Conservation (phyloP, 2,888 invertebrate genomes). For the Synanthedon andrenaeformis region DNA sequence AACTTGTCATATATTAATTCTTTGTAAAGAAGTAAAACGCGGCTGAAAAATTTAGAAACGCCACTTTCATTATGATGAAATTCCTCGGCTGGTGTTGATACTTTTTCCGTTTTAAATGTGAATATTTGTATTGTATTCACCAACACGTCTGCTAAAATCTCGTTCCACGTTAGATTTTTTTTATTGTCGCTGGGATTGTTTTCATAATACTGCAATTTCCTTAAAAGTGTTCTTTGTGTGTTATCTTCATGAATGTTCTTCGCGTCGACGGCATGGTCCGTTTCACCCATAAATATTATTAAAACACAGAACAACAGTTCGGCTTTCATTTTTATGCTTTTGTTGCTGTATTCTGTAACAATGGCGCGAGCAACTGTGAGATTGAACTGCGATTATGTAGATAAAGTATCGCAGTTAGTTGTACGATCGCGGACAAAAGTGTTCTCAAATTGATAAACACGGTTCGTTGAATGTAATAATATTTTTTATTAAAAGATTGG, state of each 20-base stretch:
- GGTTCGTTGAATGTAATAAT: too few relatives aligned
- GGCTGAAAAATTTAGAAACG: conserved; percentile 29
- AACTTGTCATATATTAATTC: conserved; percentile 34
- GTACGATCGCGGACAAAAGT: conserved; percentile 25
- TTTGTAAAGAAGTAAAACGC: conserved; percentile 36
- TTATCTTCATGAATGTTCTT: conserved; percentile 18
- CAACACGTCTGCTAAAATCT: conserved; percentile 46
- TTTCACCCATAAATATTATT: conserved; percentile 32
- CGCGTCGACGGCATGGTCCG: conserved; percentile 22
- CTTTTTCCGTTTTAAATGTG: conserved; percentile 22
- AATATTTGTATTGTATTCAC: conserved; percentile 46
- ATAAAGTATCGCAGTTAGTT: conserved; percentile 29
- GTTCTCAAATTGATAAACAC: background rate
- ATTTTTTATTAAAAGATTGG: background rate
- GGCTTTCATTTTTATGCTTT: conserved; percentile 33
- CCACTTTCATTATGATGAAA: conserved; percentile 14
- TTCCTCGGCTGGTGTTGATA: conserved; percentile 10
- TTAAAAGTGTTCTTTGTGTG: conserved; percentile 40
- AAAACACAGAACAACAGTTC: conserved; percentile 25
- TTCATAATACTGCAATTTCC: conserved; percentile 46
- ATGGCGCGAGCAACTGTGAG: conserved; percentile 39
- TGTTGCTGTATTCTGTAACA: conserved; percentile 28
- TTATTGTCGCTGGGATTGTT: conserved; percentile 17
- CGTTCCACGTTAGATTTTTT: conserved; percentile 45
- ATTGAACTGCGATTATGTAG: conserved; percentile 40